These are phyloP conservation scores for Clinocottus analis DNA, from an alignment of 2,113 vertebrate genomes.

Conservation along the genomic window DNA sequence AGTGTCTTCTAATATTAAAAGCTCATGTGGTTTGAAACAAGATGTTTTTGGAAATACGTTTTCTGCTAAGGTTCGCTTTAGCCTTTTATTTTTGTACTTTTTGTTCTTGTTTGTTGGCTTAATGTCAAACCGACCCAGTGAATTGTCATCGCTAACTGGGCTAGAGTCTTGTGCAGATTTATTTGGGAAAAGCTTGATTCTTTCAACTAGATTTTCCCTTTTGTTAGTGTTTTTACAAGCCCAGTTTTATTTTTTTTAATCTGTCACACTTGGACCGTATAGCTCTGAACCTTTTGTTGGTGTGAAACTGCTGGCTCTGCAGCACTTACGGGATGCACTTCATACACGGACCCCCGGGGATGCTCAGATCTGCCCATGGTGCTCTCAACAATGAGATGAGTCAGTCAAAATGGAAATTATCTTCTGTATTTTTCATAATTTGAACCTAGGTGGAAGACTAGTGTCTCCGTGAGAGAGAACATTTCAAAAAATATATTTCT, in stretches of 20 bases:
- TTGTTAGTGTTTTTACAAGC: background rate
- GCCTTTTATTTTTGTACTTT: background rate
- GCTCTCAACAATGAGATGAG: conserved; percentile 44
- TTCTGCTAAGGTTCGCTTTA: background rate
- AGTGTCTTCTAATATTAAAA: background rate
- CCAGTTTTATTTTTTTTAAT: conserved; percentile 13
- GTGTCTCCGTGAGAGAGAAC: background rate
- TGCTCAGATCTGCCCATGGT: conserved; percentile 26
- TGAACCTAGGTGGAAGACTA: conserved; percentile 28
- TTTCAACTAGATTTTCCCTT: background rate
- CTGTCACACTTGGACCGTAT: background rate
- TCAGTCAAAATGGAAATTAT: conserved; percentile 42
- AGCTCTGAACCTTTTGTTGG: conserved; percentile 10
- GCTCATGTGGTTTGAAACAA: conserved; percentile 7
- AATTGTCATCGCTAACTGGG: background rate
- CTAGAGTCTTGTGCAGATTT: background rate
- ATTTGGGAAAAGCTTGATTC: background rate
- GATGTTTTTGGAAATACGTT: conserved; percentile 7
- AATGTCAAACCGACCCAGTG: background rate
- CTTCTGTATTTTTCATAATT: conserved; percentile 45
- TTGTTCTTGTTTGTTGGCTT: background rate
- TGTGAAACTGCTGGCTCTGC: conserved; percentile 40
- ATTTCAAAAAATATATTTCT: conserved; percentile 24
- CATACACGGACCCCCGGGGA: conserved; percentile 19
- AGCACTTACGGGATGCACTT: conserved; percentile 28